A percentile compares a stretch with the other conserved stretches of the same genome.
Evolutionary conservation across 2,113 vertebrate species (phyloP).

Genomic region (Nymphicus hollandicus): DNA sequence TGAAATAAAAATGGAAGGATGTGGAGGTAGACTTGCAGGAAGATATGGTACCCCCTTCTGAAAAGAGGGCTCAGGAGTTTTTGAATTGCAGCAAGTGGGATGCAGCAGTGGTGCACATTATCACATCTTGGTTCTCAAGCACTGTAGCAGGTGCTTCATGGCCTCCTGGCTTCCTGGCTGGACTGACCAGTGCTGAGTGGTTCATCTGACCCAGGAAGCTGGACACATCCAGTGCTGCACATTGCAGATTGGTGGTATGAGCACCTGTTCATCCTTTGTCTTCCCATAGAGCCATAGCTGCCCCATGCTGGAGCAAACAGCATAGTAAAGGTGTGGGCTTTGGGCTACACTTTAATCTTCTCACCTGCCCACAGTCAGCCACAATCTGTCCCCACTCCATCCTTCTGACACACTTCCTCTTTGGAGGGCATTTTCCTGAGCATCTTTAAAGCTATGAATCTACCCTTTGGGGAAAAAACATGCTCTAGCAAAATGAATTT

Average conservation of each 20-base stretch:
- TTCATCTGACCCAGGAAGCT: too few species aligned
- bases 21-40: background rate
- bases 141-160: background rate
- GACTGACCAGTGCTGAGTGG: background rate
- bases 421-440: background rate
- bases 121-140: background rate
- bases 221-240: background rate
- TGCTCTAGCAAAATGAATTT: background rate
- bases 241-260: background rate
- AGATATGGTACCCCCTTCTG: background rate
- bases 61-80: background rate
- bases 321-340: background rate
- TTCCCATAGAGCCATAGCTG: background rate
- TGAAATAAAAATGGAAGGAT: background rate
- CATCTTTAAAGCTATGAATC: background rate
- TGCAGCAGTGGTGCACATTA: accelerated
- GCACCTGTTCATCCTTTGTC: background rate
- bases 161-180: too few species aligned
- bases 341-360: accelerated
- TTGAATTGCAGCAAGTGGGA: background rate
- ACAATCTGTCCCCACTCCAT: background rate
- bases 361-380: background rate
- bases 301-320: background rate
- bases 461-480: background rate
- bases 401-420: accelerated